Base-by-base conservation (phyloP, 2,888 invertebrate species). In the Leucophora obtusa region DNA sequence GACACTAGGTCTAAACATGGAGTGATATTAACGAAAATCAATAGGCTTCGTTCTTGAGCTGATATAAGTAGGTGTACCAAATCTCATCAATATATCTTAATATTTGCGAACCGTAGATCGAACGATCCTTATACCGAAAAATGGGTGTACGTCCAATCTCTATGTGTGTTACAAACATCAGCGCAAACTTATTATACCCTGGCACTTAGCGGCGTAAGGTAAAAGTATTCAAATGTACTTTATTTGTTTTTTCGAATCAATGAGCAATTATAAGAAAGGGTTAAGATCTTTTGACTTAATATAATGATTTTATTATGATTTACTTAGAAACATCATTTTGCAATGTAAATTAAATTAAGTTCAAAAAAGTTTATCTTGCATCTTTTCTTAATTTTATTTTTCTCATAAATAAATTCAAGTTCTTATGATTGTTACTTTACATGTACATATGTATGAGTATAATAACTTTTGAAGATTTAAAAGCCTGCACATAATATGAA, bases 351-450 rank as follows among this genome's bases (percentile, higher is more conserved):
- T 68, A 51, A 43, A 68, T 68, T 74, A 47, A 60, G 47, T 68
- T 60, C 59, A n/a, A 54, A 60, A 54, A 53, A 54, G 68, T 60
- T 74, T 60, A 74, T 60, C 59, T n/a, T 35, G n/a, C n/a, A 60
- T 62, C 11, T 17, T 62, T 9, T 59, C 51, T 14, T n/a, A 53
- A 47, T 62, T 17, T 63, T 18, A 15, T 33, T 47, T 47, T 63
- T 15, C 56, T 56, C 56, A 63, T 56, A 33, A 47, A 72, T 56
- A 72, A 50, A 59, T 50, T 28, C 17, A 35, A 35, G 35, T 63
- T 15, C 33, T 60, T 60, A 68, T 43, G 15, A 47, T 47, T 63
- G 54, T 56, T 63, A 47, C 28, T 54, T 60, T 62, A 21, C 43
- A 60, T 53, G 47, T 24, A 28, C 4, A 3, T 21, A 4, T 21